Percentiles rank a stretch among this genome's conserved stretches.
Conservation (phyloP, 2,113 vertebrate species). For the Callopanchax toddi region DNA sequence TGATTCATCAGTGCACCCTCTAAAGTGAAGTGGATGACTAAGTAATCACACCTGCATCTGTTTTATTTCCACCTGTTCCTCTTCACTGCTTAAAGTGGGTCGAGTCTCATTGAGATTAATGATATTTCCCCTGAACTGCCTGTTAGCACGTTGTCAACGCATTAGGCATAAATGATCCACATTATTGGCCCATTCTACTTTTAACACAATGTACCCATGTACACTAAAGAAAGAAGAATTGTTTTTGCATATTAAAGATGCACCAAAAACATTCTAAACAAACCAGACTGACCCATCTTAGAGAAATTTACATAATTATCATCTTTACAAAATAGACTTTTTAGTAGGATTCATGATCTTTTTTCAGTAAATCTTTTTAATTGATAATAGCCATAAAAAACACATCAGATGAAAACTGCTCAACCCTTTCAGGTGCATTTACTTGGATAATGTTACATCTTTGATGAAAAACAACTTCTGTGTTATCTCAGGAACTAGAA, state of each 20-base stretch:
- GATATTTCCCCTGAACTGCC: conserved; percentile 5
- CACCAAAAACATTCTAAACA: neutral
- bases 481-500: too few species aligned
- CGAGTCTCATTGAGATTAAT: conserved; percentile 18
- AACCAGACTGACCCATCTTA: neutral
- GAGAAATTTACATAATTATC: too few species aligned
- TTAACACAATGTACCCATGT: conserved; percentile 1
- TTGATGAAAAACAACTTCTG: too few species aligned
- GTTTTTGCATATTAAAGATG: neutral
- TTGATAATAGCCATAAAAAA: too few species aligned
- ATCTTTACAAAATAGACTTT: too few species aligned
- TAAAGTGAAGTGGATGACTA: neutral
- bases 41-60: neutral
- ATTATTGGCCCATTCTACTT: neutral
- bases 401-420: too few species aligned
- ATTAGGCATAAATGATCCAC: conserved; percentile 6
- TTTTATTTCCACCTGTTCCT: conserved; percentile 17
- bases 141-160: neutral
- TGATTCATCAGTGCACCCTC: neutral
- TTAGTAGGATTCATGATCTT: too few species aligned
- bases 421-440: too few species aligned
- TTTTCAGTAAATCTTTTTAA: too few species aligned
- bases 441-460: too few species aligned
- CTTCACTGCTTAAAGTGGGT: conserved; percentile 1
- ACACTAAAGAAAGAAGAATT: too few species aligned